A percentile compares a stretch with the other conserved stretches of the same genome.
These are phyloP conservation scores for Timema podura DNA, from an alignment of 2,888 invertebrate species.

Conservation along the genomic window DNA sequence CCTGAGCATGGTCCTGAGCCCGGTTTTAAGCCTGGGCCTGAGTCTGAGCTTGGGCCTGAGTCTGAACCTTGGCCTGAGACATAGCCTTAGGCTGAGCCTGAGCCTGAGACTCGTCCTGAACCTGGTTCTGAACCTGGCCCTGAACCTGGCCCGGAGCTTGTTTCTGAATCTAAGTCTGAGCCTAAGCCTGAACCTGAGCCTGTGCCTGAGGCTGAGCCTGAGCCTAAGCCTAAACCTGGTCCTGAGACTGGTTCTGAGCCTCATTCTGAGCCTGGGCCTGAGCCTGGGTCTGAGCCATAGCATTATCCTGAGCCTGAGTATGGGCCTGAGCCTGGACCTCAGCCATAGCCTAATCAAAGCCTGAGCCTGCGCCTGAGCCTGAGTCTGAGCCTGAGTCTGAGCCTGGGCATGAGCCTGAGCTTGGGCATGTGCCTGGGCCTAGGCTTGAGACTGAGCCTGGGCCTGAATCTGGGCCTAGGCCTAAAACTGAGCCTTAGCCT, in stretches of 20 bases:
- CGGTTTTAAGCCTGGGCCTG: slow-evolving; percentile 14
- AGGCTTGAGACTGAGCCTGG: slow-evolving; percentile 2
- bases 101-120: slow-evolving; percentile 4
- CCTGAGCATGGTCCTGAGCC: slow-evolving; percentile 2
- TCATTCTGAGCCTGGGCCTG: slow-evolving; percentile 30
- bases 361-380: slow-evolving; percentile 22
- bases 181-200: slow-evolving; percentile 31
- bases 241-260: slow-evolving; percentile 32
- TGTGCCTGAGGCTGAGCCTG: slow-evolving; percentile 29
- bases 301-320: neutral
- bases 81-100: slow-evolving; percentile 10
- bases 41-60: slow-evolving; percentile 5
- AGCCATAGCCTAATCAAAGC: neutral
- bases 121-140: neutral
- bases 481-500: neutral
- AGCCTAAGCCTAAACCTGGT: neutral
- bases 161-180: slow-evolving; percentile 33
- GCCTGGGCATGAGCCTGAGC: slow-evolving; percentile 27
- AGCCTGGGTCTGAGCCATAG: slow-evolving; percentile 28
- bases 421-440: slow-evolving; percentile 33
- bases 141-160: slow-evolving; percentile 29
- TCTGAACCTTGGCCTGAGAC: slow-evolving; percentile 22
- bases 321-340: neutral
- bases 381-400: slow-evolving; percentile 29
- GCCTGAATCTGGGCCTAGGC: neutral